Percentiles rank a stretch among this genome's conserved stretches.
Evolutionary conservation across 64 coral and sea anemone genomes (phyloP).

Genomic region (Montipora efflorescens): DNA sequence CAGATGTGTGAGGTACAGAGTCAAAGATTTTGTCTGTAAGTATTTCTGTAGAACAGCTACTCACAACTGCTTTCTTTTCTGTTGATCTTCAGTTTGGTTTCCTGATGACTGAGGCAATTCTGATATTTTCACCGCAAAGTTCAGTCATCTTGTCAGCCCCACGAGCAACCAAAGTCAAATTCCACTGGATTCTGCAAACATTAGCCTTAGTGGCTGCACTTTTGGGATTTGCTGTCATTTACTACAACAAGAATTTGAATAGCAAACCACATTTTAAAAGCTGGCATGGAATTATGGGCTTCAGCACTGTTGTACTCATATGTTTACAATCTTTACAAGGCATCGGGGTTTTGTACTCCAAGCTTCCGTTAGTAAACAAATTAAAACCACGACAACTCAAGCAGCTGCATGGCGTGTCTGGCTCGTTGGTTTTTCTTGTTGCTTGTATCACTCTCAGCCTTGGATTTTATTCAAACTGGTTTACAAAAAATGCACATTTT

Average conservation of each 20-base stretch:
- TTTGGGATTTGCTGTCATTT: constrained; percentile 85
- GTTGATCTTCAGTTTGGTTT: constrained; percentile 78
- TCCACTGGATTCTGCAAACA: constrained; percentile 87
- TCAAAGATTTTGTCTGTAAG: not conserved
- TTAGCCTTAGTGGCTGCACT: constrained; percentile 46
- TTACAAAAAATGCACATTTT: constrained; percentile 73
- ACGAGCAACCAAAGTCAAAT: constrained; percentile 79
- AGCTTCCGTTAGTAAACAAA: constrained; percentile 67
- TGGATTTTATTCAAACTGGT: constrained; percentile 94
- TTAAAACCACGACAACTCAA: constrained; percentile 76
- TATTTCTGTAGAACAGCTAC: not conserved
- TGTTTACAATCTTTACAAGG: constrained; percentile 80
- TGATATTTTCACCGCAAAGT: constrained; percentile 96
- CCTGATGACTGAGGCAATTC: constrained; percentile 95
- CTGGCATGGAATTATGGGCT: constrained; percentile 87
- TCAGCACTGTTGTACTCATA: constrained; percentile 79
- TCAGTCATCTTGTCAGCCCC: constrained; percentile 64
- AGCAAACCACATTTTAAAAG: constrained; percentile 88
- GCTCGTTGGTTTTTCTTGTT: constrained; percentile 77
- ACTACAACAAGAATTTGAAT: constrained; percentile 79
- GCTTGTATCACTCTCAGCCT: constrained; percentile 78
- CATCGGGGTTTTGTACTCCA: constrained; percentile 67
- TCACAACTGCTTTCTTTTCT: not conserved
- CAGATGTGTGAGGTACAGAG: too few species aligned
- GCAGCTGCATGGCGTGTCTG: constrained; percentile 87